Conservation (phyloP, 2,113 vertebrate genomes). For the Salvelinus fontinalis region DNA sequence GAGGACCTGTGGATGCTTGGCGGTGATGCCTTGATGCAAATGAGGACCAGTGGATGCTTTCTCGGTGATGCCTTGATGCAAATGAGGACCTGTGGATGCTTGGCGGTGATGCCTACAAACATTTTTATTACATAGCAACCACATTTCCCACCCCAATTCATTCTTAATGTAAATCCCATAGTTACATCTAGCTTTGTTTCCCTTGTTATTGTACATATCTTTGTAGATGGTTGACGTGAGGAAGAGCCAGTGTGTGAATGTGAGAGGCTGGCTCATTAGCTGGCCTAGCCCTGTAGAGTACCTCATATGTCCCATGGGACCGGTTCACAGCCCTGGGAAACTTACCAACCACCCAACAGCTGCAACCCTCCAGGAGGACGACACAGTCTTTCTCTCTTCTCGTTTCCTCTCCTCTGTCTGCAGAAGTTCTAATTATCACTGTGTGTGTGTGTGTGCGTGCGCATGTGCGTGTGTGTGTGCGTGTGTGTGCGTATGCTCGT, state of each 20-base stretch:
- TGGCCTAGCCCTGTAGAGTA: slow-evolving; percentile 48
- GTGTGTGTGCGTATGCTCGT: no score
- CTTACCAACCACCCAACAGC: slow-evolving; percentile 63
- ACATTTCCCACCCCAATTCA: no score
- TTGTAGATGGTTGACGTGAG: slow-evolving; percentile 13
- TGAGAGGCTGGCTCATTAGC: slow-evolving; percentile 68
- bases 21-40: accelerated
- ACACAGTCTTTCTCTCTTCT: slow-evolving; percentile 20
- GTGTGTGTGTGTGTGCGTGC: no score
- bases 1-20: no score
- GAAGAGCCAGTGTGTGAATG: slow-evolving; percentile 28
- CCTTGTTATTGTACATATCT: slow-evolving; percentile 14
- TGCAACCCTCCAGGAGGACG: slow-evolving; percentile 60
- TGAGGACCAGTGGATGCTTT: no score
- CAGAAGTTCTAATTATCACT: slow-evolving; percentile 45
- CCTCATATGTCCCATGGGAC: slow-evolving; percentile 57
- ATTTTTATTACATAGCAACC: no score
- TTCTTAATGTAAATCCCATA: no score
- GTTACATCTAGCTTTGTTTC: no score
- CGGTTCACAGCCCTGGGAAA: slow-evolving; percentile 69
- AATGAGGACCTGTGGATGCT: no score
- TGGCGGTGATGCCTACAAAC: no score
- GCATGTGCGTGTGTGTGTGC: no score
- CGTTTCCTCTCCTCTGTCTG: slow-evolving; percentile 34
- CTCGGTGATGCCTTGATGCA: accelerated